Percentiles rank a stretch among this genome's conserved stretches.
phyloP scores from a whole-genome alignment of 2,888 invertebrate genomes.

The Amblyjoppa proteus region DNA sequence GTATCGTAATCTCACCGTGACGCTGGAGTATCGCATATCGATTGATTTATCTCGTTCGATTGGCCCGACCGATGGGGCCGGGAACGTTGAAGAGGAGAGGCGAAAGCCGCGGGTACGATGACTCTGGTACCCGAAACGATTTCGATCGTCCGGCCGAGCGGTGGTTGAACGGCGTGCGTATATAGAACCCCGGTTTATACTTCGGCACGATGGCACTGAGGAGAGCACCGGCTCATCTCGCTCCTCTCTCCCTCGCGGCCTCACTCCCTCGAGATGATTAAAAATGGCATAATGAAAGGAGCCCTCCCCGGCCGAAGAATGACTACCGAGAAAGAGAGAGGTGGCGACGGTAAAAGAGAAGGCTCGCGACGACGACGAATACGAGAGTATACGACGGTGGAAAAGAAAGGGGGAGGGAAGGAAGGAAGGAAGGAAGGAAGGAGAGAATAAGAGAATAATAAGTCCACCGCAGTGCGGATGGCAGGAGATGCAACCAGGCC shows the following conservation, averaged over 20 bases:
- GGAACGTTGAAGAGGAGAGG: slow-evolving; percentile 25
- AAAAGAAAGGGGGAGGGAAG: slow-evolving; percentile 7
- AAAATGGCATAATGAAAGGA: slow-evolving; percentile 84
- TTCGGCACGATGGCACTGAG: slow-evolving; percentile 56
- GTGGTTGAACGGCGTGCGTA: not conserved
- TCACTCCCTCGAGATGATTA: slow-evolving; percentile 77
- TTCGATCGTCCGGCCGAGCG: slow-evolving; percentile 65
- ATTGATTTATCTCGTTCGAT: slow-evolving; percentile 83
- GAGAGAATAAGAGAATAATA: slow-evolving; percentile 63
- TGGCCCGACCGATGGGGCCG: slow-evolving; percentile 63
- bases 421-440: slow-evolving; percentile 47
- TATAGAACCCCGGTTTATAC: not conserved
- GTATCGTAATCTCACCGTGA: slow-evolving; percentile 72
- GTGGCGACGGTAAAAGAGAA: slow-evolving; percentile 18
- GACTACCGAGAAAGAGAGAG: slow-evolving; percentile 76
- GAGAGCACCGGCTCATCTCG: slow-evolving; percentile 53
- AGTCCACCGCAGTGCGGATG: slow-evolving; percentile 24
- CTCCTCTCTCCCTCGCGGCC: slow-evolving; percentile 53
- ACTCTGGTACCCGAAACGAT: slow-evolving; percentile 68
- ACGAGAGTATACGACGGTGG: slow-evolving; percentile 25
- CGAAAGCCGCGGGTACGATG: slow-evolving; percentile 61
- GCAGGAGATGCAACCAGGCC: slow-evolving; percentile 22
- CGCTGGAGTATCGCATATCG: slow-evolving; percentile 80
- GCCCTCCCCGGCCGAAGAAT: slow-evolving; percentile 75
- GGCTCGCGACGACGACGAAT: slow-evolving; percentile 35